Evolutionary conservation across 2,797 vertebrate genomes (phyloP), one percentile per base, ranked within the genome.

Genomic region (Channallabes apus): DNA sequence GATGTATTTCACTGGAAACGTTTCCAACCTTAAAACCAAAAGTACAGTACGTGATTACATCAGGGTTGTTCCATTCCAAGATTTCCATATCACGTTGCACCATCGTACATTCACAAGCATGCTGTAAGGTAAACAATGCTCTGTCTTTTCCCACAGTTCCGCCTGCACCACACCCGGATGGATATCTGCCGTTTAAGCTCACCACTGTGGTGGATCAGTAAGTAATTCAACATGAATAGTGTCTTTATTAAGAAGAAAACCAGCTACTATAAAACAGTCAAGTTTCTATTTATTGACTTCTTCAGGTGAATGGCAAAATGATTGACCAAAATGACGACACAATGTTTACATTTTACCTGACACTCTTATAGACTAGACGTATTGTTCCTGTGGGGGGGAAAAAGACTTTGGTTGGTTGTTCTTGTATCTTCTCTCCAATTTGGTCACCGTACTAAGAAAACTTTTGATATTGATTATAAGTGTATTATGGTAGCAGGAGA

Each of bases 121-220:
- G 54, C 68, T 29, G 75, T 69, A 46, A 73, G 4, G 14, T 82
- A 65, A 83, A 41, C 38, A 59, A 82, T 46, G 35, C 22, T 82
- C 9, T 82, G 77, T 68, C 17, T 69, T 27, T 83, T 29, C 61
- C 15, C 12, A 84, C 72, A 88, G 87, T 86, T 68, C 46, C 73
- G 5, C 69, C 84, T 79, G 35, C 83, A 0, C 82, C 84, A 41
- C 27, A 83, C 22, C 80, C 87, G 3, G 89, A 87, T 27, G 89
- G 89, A 88, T 90, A 90, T 51, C 61, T 90, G 80, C 89, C 87
- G 2, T 87, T 90, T 81, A 90, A 88, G 62, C 80, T 88, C 64
- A 88, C 86, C 75, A 90, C 87, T 14, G 87, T 88, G 32, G 86
- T 90, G 80, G 80, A 83, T 6, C 14, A 78, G 89, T 90, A 82